Evolutionary conservation across 1,140 invertebrate species (phyloP).

Genomic region (Drosophila cardini): DNA sequence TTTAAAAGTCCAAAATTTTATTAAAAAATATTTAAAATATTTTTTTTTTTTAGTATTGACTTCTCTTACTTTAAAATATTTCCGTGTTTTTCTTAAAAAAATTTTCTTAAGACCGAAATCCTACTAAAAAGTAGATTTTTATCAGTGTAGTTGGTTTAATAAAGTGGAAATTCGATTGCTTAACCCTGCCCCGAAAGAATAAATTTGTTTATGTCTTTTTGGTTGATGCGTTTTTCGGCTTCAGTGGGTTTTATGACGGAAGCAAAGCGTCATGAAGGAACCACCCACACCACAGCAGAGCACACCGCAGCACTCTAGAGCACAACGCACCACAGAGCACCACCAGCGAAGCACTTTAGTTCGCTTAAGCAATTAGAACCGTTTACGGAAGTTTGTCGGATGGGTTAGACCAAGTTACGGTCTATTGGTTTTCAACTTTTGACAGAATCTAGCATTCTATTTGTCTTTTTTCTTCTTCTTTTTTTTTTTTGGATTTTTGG

Average conservation of each 20-base stretch:
- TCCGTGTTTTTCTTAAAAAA: too few species aligned
- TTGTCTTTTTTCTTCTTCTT: too few species aligned
- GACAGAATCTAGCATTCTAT: slow-evolving; percentile 6
- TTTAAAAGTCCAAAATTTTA: too few species aligned
- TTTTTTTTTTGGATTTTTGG: slow-evolving; percentile 26
- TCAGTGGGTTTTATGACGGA: slow-evolving; percentile 76
- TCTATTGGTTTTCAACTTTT: slow-evolving; percentile 48
- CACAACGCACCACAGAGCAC: slow-evolving; percentile 28
- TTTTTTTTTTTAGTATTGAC: too few species aligned
- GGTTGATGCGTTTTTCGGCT: slow-evolving; percentile 73
- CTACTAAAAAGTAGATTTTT: background rate
- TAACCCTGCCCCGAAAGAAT: slow-evolving; percentile 30
- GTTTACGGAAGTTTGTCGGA: slow-evolving; percentile 67
- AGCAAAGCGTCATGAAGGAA: slow-evolving; percentile 56
- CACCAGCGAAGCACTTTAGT: slow-evolving; percentile 56
- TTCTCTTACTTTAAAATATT: too few species aligned
- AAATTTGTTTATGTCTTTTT: slow-evolving; percentile 55
- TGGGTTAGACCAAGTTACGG: slow-evolving; percentile 64
- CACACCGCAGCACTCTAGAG: slow-evolving; percentile 28
- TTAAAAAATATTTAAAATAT: too few species aligned
- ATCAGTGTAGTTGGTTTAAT: slow-evolving; percentile 23
- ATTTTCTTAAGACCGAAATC: too few species aligned
- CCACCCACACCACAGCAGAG: slow-evolving; percentile 39
- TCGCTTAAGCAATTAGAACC: slow-evolving; percentile 60
- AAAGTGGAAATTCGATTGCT: slow-evolving; percentile 37